Evolutionary conservation across 1,140 invertebrate species (phyloP).

Genomic region (Drosophila parvula): DNA sequence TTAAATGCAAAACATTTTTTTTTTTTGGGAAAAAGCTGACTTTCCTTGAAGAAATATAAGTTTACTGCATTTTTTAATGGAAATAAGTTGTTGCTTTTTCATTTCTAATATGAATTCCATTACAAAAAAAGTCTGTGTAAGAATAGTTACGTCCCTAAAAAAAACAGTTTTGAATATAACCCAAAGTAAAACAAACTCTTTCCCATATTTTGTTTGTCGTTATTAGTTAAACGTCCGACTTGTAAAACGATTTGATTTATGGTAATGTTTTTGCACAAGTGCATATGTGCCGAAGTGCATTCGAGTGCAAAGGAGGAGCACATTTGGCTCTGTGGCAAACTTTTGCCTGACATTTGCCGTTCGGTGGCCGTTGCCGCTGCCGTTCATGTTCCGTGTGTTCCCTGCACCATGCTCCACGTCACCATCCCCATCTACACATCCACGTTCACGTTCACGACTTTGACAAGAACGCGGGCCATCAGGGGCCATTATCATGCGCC

Average conservation of each 20-base stretch:
- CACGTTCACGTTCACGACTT: constrained; percentile 65
- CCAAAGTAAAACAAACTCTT: background rate
- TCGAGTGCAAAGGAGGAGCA: constrained; percentile 40
- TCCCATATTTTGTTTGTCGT: constrained; percentile 1
- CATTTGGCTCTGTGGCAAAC: constrained; percentile 50
- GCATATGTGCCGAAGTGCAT: constrained; percentile 44
- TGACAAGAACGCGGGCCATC: constrained; percentile 78
- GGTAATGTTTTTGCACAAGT: constrained; percentile 18
- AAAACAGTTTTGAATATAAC: background rate
- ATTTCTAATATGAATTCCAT: too few species aligned
- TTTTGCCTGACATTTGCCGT: constrained; percentile 51
- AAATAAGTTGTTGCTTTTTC: too few species aligned
- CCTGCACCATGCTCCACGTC: background rate
- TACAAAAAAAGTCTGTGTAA: too few species aligned
- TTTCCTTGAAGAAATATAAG: background rate
- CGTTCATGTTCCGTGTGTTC: background rate
- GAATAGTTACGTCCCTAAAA: too few species aligned
- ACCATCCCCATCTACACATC: background rate
- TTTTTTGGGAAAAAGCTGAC: background rate
- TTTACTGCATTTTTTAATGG: too few species aligned
- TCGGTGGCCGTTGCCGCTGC: constrained; percentile 20
- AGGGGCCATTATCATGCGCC: constrained; percentile 77
- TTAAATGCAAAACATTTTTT: background rate
- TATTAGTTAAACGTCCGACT: background rate
- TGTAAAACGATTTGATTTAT: constrained; percentile 9